Conservation (phyloP, 2,888 invertebrate species). For the Rhamphomyia laevipes region DNA sequence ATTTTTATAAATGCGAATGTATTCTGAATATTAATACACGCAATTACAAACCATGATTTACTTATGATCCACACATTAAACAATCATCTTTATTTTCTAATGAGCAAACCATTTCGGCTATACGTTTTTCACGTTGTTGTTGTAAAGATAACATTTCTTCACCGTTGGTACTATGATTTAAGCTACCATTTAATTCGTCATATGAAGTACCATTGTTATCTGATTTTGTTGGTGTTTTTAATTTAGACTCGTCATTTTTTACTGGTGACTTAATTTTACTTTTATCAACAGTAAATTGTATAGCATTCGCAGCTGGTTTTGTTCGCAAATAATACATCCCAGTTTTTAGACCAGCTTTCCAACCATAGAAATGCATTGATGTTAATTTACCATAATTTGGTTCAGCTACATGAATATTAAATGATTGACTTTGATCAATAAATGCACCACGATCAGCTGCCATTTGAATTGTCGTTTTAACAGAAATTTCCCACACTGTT, state of each 20-base stretch:
- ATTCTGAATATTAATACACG: too few relatives aligned
- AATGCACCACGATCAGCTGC: slow-evolving; percentile 96
- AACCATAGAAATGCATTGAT: slow-evolving; percentile 97
- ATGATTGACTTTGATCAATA: slow-evolving; percentile 97
- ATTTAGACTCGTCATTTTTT: slow-evolving; percentile 6
- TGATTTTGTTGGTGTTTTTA: slow-evolving; percentile 22
- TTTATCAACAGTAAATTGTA: slow-evolving; percentile 97
- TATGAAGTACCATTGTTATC: slow-evolving; percentile 17
- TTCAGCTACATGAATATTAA: slow-evolving; percentile 94
- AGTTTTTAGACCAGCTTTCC: slow-evolving; percentile 94
- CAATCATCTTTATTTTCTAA: slow-evolving; percentile 80
- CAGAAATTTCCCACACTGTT: slow-evolving; percentile 96
- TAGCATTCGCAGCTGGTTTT: slow-evolving; percentile 90
- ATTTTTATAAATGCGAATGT: too few relatives aligned
- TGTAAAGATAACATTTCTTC: slow-evolving; percentile 25
- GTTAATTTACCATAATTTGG: slow-evolving; percentile 88
- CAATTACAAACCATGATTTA: neutral
- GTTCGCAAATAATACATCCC: slow-evolving; percentile 98
- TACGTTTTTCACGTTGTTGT: slow-evolving; percentile 39
- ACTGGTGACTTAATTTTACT: slow-evolving; percentile 39
- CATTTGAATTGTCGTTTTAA: slow-evolving; percentile 88
- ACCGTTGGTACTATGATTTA: slow-evolving; percentile 18
- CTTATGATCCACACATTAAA: slow-evolving; percentile 71
- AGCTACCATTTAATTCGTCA: slow-evolving; percentile 21
- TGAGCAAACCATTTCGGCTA: slow-evolving; percentile 75